phyloP scores from a whole-genome alignment of 2,888 invertebrate genomes.

The Chloroclysta siterata region DNA sequence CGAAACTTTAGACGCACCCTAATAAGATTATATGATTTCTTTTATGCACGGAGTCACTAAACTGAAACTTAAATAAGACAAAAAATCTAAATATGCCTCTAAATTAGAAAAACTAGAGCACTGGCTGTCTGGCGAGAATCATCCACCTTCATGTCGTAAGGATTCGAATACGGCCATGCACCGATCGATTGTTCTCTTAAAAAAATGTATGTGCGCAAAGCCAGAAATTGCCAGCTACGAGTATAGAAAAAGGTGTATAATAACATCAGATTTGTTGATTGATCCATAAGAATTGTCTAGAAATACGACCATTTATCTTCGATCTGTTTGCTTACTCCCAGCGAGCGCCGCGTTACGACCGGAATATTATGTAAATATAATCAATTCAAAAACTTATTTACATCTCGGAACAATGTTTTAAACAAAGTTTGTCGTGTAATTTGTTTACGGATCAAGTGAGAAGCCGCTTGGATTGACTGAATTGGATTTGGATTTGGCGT shows the following conservation, averaged over 20 bases:
- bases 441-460: slow-evolving; percentile 48
- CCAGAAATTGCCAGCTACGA: too few relatives aligned
- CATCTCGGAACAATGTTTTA: slow-evolving; percentile 41
- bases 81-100: too few relatives aligned
- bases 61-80: too few relatives aligned
- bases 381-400: slow-evolving; percentile 37
- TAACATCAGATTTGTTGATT: too few relatives aligned
- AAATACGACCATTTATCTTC: slow-evolving; percentile 1
- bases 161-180: too few relatives aligned
- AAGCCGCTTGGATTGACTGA: slow-evolving; percentile 43
- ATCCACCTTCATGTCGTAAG: too few relatives aligned
- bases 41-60: neutral
- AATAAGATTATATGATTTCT: slow-evolving; percentile 16
- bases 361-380: slow-evolving; percentile 45
- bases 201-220: too few relatives aligned
- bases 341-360: neutral
- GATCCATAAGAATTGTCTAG: neutral
- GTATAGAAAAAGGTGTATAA: too few relatives aligned
- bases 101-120: too few relatives aligned
- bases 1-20: slow-evolving; percentile 8
- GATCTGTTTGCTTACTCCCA: slow-evolving; percentile 2
- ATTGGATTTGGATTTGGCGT: slow-evolving; percentile 37
- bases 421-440: slow-evolving; percentile 44
- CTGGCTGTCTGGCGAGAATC: too few relatives aligned
- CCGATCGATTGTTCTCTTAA: too few relatives aligned